A percentile compares a stretch with the other conserved stretches of the same genome.
These are phyloP conservation scores for Nettapus auritus DNA, from an alignment of 2,113 vertebrate species.

Conservation along the genomic window DNA sequence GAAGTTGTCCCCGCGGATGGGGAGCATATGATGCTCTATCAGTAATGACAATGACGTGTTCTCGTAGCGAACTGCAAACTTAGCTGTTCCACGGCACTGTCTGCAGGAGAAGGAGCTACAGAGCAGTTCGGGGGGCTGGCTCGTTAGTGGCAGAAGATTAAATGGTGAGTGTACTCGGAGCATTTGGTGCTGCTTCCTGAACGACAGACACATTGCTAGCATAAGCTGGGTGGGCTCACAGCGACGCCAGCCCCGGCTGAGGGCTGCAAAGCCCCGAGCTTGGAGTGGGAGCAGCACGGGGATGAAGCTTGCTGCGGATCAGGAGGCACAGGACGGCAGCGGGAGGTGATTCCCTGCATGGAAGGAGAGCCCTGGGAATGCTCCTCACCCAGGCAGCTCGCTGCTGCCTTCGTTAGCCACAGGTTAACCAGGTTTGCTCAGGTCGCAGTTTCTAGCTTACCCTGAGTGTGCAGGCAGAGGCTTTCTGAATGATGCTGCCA, in stretches of 20 bases:
- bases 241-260: not conserved
- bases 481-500: not conserved
- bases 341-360: accelerated
- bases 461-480: not conserved
- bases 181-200: not conserved
- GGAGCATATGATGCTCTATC: not conserved
- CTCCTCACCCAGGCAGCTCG: accelerated
- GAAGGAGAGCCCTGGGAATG: not conserved
- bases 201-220: not conserved
- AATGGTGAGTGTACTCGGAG: not conserved
- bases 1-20: not conserved
- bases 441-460: not conserved
- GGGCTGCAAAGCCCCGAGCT: not conserved
- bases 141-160: not conserved
- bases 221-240: not conserved
- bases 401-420: not conserved
- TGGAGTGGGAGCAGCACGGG: not conserved
- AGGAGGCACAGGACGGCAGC: accelerated
- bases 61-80: not conserved
- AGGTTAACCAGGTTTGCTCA: not conserved
- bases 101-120: not conserved
- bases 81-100: not conserved
- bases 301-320: not conserved
- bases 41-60: not conserved
- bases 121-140: not conserved